Conservation (phyloP, 2,113 vertebrate genomes). For the Psephotus haematonotus region DNA sequence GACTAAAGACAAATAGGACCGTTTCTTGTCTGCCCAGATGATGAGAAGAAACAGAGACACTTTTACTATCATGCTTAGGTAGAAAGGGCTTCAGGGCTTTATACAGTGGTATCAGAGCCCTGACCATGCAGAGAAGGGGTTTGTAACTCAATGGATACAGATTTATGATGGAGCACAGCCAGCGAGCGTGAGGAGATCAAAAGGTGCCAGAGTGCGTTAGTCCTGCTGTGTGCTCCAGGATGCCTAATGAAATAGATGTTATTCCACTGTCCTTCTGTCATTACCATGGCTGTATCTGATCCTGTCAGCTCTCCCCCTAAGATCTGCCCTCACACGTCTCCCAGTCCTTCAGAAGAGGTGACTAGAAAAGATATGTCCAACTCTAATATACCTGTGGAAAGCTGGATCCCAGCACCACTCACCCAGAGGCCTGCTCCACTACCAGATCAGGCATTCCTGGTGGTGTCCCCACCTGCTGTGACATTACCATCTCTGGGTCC, state of each 20-base stretch:
- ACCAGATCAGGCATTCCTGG: conserved; percentile 95
- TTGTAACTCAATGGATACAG: neutral
- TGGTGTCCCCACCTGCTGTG: conserved; percentile 73
- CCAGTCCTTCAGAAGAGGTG: neutral
- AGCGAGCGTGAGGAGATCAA: neutral
- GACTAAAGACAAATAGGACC: neutral
- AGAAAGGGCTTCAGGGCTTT: neutral
- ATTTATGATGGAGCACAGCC: neutral
- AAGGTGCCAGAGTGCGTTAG: neutral
- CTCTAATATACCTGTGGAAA: neutral
- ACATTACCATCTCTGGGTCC: conserved; percentile 84
- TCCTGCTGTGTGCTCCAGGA: neutral
- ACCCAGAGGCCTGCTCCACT: conserved; percentile 90
- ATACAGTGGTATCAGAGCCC: neutral
- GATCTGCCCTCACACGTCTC: neutral
- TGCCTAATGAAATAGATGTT: neutral
- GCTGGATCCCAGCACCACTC: neutral
- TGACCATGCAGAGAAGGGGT: neutral
- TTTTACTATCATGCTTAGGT: neutral
- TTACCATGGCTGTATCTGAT: neutral
- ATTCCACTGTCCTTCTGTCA: neutral
- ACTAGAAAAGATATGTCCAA: neutral
- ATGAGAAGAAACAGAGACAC: neutral
- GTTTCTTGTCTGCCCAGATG: neutral
- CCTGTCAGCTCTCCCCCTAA: neutral